phyloP scores from a whole-genome alignment of 2,113 vertebrate genomes.

The Pygoscelis adeliae region DNA sequence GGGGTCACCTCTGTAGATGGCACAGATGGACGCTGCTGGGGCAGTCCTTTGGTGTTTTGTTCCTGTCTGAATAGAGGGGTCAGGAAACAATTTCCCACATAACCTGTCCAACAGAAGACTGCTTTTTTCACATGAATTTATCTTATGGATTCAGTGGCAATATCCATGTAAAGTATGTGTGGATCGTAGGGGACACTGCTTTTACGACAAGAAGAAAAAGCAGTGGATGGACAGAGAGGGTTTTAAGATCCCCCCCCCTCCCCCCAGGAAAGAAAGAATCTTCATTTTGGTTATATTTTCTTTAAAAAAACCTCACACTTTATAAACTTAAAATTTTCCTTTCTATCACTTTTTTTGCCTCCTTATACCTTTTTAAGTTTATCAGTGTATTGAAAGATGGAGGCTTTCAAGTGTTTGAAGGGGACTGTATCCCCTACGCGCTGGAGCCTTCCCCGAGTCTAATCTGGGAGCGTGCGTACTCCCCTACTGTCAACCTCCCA shows the following conservation, averaged over 20 bases:
- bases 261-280: background rate
- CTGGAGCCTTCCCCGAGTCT: fast-evolving
- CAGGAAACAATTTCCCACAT: background rate
- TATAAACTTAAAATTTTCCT: background rate
- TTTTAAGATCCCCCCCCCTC: no score
- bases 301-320: background rate
- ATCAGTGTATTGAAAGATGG: background rate
- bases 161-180: background rate
- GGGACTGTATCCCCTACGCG: fast-evolving
- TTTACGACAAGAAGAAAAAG: background rate
- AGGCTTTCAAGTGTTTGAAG: background rate
- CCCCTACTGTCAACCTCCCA: fast-evolving
- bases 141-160: background rate
- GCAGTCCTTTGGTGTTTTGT: background rate
- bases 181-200: background rate
- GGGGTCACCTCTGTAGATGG: background rate
- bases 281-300: background rate
- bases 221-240: background rate
- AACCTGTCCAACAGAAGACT: background rate
- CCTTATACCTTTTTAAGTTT: background rate
- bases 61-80: background rate
- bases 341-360: background rate
- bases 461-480: fast-evolving
- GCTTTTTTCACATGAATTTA: background rate
- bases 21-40: background rate